A percentile compares a stretch with the other conserved stretches of the same genome.
Evolutionary conservation across 2,797 vertebrate species (phyloP).

Genomic region (Corythornis leucogaster): DNA sequence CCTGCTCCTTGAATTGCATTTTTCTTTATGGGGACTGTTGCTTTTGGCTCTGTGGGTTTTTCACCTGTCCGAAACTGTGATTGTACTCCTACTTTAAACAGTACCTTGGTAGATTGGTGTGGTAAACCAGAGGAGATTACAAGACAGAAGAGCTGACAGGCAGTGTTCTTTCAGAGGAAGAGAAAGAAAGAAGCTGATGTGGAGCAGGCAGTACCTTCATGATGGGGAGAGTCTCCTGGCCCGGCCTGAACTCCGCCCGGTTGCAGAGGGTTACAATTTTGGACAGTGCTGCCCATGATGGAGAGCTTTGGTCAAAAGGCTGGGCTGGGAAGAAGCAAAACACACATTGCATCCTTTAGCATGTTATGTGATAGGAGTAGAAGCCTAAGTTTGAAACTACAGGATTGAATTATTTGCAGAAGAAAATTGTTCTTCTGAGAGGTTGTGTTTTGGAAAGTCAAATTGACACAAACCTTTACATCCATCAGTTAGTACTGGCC

Average conservation of each 20-base stretch:
- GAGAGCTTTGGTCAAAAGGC: conserved; percentile 81
- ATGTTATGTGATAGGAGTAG: accelerated
- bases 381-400: background rate
- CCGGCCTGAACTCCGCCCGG: conserved; percentile 81
- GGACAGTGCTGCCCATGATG: conserved; percentile 76
- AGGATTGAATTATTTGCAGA: background rate
- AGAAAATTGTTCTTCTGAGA: background rate
- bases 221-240: conserved; percentile 78
- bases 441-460: background rate
- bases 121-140: background rate
- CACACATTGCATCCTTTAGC: background rate
- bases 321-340: conserved; percentile 73
- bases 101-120: background rate
- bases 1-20: background rate
- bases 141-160: background rate
- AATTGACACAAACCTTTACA: background rate
- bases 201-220: conserved; percentile 79
- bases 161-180: background rate
- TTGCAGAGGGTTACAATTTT: conserved; percentile 82
- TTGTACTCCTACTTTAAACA: background rate
- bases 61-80: background rate
- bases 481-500: background rate
- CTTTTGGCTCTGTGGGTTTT: background rate
- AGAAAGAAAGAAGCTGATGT: background rate
- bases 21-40: background rate